Conservation (phyloP, 1,140 invertebrate genomes). For the Bombus sibiricus region DNA sequence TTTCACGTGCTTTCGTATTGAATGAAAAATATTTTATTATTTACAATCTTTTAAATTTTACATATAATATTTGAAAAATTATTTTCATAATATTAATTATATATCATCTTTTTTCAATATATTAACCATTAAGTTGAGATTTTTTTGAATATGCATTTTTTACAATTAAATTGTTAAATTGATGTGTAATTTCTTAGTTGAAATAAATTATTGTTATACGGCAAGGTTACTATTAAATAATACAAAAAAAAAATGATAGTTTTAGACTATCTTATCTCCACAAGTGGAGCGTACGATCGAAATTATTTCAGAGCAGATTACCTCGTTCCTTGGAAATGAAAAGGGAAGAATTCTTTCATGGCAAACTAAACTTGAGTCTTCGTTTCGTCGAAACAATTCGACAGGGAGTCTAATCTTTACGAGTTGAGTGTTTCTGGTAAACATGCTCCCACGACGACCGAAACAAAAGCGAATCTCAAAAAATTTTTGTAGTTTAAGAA, state of each 20-base stretch:
- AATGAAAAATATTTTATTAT: slow-evolving; percentile 14
- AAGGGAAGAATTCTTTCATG: slow-evolving; percentile 65
- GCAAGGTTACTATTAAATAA: slow-evolving; percentile 5
- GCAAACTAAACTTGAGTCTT: slow-evolving; percentile 66
- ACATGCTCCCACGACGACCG: slow-evolving; percentile 26
- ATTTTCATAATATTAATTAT: not conserved
- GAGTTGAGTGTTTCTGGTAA: not conserved
- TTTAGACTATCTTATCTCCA: not conserved
- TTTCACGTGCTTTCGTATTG: not conserved
- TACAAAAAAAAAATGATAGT: slow-evolving; percentile 3
- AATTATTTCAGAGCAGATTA: slow-evolving; percentile 59
- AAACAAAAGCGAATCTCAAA: slow-evolving; percentile 38
- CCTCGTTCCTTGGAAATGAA: slow-evolving; percentile 67
- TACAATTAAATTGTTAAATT: not conserved
- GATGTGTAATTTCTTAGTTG: not conserved
- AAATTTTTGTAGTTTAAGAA: not conserved
- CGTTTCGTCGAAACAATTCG: slow-evolving; percentile 16
- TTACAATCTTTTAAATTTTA: not conserved
- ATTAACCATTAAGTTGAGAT: not conserved
- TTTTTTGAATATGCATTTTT: slow-evolving; percentile 9
- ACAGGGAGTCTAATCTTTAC: not conserved
- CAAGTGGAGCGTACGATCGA: not conserved
- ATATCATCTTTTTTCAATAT: not conserved
- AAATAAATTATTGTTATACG: slow-evolving; percentile 3
- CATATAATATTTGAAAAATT: not conserved